These are phyloP conservation scores for Motacilla alba DNA, from an alignment of 2,113 vertebrate genomes.

Conservation along the genomic window DNA sequence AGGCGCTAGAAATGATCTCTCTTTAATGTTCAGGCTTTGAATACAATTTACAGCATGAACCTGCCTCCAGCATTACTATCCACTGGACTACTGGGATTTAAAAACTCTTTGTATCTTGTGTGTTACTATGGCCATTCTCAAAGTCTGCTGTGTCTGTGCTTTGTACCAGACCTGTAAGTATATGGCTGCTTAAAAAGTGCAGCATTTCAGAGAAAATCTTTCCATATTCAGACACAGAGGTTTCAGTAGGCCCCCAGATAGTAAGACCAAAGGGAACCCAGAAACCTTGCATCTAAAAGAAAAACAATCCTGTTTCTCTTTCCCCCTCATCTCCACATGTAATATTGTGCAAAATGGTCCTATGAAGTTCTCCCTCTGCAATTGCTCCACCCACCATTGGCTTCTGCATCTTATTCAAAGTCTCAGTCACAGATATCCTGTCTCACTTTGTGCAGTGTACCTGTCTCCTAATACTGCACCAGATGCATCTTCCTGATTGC, in stretches of 20 bases:
- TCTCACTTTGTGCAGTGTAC: neutral
- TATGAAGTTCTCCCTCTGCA: neutral
- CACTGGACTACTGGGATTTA: neutral
- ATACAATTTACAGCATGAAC: neutral
- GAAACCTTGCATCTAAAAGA: neutral
- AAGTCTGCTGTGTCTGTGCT: neutral
- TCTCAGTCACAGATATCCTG: neutral
- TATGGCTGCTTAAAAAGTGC: neutral
- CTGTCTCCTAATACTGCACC: neutral
- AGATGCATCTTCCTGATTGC: neutral
- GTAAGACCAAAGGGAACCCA: neutral
- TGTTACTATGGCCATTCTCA: neutral
- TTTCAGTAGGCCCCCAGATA: neutral
- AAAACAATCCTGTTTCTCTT: neutral
- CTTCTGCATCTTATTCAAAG: neutral
- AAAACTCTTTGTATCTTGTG: neutral
- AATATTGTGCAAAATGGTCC: neutral
- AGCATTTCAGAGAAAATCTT: neutral
- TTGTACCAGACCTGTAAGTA: neutral
- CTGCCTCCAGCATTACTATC: neutral
- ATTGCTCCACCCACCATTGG: neutral
- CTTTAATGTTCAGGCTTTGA: neutral
- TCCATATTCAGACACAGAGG: neutral
- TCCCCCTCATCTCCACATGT: neutral
- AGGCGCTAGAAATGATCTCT: neutral